Conservation (phyloP, 2,113 vertebrate species). For the Martes martes region DNA sequence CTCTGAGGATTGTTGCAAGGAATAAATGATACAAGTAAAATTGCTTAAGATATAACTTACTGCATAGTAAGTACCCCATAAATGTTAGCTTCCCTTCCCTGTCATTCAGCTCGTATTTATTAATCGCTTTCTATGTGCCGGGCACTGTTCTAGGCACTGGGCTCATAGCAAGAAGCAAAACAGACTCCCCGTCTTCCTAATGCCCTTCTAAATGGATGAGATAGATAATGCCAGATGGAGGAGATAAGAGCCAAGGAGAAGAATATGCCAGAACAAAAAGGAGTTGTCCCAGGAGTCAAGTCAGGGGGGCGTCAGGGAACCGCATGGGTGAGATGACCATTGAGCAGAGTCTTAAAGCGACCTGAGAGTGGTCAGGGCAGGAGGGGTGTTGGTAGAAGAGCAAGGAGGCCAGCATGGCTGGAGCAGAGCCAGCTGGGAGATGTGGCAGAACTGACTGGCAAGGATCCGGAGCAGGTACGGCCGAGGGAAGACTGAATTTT, state of each 20-base stretch:
- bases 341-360: not conserved
- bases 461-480: not conserved
- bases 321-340: not conserved
- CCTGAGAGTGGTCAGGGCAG: not conserved
- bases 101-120: not conserved
- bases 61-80: not conserved
- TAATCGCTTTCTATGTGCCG: not conserved
- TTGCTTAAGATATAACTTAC: not conserved
- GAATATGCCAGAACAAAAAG: not conserved
- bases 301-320: not conserved
- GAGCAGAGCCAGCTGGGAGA: not conserved
- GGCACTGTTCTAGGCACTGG: constrained; percentile 1
- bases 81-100: not conserved
- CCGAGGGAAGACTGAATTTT: not conserved
- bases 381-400: not conserved
- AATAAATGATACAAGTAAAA: not conserved
- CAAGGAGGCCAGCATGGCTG: not conserved
- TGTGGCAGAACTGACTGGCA: not conserved
- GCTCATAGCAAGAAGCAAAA: not conserved
- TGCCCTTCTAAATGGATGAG: not conserved
- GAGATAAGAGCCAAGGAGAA: not conserved
- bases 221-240: not conserved
- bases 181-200: not conserved
- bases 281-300: not conserved
- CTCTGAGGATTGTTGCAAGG: not conserved